phyloP scores from a whole-genome alignment of 1,140 invertebrate genomes.

The Drosophila nannoptera region DNA sequence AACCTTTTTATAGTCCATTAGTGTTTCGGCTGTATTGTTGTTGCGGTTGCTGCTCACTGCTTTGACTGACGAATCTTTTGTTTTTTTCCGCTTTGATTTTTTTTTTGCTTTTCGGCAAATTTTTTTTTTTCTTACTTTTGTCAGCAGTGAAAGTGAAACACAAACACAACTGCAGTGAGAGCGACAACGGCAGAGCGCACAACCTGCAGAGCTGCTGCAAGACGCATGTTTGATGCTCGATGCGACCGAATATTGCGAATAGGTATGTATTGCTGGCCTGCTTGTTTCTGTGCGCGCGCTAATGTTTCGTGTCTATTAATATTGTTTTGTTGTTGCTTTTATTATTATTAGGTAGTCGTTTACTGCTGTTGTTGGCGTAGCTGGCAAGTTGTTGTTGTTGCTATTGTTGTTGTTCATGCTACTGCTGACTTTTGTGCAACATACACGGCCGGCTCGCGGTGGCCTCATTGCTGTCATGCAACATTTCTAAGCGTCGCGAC shows the following conservation, averaged over 20 bases:
- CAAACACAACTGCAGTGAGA: constrained; percentile 13
- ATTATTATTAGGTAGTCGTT: constrained; percentile 42
- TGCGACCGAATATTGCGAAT: constrained; percentile 18
- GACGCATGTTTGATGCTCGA: constrained; percentile 47
- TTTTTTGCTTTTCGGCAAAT: constrained; percentile 30
- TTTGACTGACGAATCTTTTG: constrained; percentile 19
- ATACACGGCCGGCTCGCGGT: constrained; percentile 54
- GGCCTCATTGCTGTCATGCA: constrained; percentile 61
- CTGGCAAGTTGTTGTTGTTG: background rate
- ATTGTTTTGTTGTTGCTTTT: constrained; percentile 49
- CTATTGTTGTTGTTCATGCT: constrained; percentile 24
- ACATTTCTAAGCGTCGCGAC: constrained; percentile 48
- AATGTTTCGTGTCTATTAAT: constrained; percentile 65
- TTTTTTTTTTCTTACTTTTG: constrained; percentile 25
- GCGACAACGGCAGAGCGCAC: background rate
- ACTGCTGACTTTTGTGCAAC: constrained; percentile 48
- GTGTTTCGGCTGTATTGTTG: constrained; percentile 8
- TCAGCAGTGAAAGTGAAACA: constrained; percentile 54
- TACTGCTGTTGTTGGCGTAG: constrained; percentile 5
- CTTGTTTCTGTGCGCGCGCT: constrained; percentile 42
- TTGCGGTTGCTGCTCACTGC: constrained; percentile 20
- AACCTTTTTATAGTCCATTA: background rate
- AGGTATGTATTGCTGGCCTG: constrained; percentile 27
- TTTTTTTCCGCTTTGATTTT: constrained; percentile 1
- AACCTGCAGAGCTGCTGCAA: constrained; percentile 19